Base-by-base conservation (phyloP, 2,888 invertebrate species). In the Microctonus hyperodae region DNA sequence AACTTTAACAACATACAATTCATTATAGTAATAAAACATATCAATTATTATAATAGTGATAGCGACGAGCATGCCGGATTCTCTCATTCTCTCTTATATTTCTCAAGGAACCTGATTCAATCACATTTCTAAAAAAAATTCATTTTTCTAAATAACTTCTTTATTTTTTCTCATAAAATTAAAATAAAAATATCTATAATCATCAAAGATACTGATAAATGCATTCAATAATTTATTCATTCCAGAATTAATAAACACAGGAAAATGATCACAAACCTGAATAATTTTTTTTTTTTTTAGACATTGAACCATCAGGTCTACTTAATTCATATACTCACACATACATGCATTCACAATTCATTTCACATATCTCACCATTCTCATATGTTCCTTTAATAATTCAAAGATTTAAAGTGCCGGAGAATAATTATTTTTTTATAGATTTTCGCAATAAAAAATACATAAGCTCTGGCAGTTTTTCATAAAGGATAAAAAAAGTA, bases 1-100 rank as follows among this genome's bases (percentile, higher is more conserved):
- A 84, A 79, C 83, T 83, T 84, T 83, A 84, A 84, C 84, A 84
- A 83, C 82, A 82, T 83, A 83, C 80, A 84, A 81, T 83, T 82
- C 81, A 81, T 78, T 77, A 79, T 79, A 75, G 75, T 81, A 81
- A 81, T 79, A 81, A 79, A 81, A 81, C 77, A 78, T 75, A 74
- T 74, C 74, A 75, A 76, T 79, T 77, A 77, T 74, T 75, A 70
- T 77, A 79, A 78, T 79, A 79, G 79, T 81, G 76, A 75, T 79
- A 81, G 78, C 77, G 78, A 76, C 79, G 74, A 76, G 76, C 76
- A 72, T 73, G 70, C 73, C 63, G 69, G 67, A 69, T 68, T 72
- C 68, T 61, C 64, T 64, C 64, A 61, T 67, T 55, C 28, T 53
- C 25, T 22, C 28, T n/a, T 37, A 22, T 58, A 60, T 44, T 35